Evolutionary conservation across 2,113 vertebrate species (phyloP).

Genomic region (Melanotaenia duboulayi): DNA sequence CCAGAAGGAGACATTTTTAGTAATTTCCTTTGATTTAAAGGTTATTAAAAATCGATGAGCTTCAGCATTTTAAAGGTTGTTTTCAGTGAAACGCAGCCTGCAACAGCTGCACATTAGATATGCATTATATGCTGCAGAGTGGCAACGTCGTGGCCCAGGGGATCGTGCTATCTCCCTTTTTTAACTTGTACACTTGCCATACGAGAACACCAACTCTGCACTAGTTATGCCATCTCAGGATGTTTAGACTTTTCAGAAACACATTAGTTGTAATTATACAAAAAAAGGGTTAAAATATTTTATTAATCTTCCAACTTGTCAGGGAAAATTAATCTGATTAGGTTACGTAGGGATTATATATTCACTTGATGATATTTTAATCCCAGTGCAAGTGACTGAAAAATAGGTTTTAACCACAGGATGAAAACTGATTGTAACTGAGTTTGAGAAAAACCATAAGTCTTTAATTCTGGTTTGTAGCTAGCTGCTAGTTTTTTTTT

Average conservation of each 20-base stretch:
- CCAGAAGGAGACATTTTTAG: neutral
- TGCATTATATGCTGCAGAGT: constrained; percentile 34
- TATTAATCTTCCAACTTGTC: neutral
- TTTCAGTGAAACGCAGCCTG: constrained; percentile 14
- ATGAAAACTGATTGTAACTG: neutral
- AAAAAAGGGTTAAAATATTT: neutral
- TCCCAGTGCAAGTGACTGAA: neutral
- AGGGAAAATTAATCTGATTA: constrained; percentile 6
- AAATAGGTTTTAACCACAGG: neutral
- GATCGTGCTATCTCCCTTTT: constrained; percentile 18
- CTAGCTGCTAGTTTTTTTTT: too few relatives aligned
- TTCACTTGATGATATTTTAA: neutral
- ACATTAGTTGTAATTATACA: neutral
- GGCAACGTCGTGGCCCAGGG: constrained; percentile 6
- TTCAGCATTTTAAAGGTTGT: neutral
- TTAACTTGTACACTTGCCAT: neutral
- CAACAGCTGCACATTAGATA: constrained; percentile 26
- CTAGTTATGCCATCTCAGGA: constrained; percentile 1
- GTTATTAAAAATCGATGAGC: constrained; percentile 6
- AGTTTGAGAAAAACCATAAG: too few relatives aligned
- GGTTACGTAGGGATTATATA: too few relatives aligned
- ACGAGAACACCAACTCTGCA: constrained; percentile 13
- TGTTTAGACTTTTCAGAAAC: neutral
- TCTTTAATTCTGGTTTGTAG: too few relatives aligned
- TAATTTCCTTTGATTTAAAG: neutral